Evolutionary conservation across 2,888 invertebrate species (phyloP), one percentile per base, ranked within the genome.

Genomic region (Pseudococcus longispinus): DNA sequence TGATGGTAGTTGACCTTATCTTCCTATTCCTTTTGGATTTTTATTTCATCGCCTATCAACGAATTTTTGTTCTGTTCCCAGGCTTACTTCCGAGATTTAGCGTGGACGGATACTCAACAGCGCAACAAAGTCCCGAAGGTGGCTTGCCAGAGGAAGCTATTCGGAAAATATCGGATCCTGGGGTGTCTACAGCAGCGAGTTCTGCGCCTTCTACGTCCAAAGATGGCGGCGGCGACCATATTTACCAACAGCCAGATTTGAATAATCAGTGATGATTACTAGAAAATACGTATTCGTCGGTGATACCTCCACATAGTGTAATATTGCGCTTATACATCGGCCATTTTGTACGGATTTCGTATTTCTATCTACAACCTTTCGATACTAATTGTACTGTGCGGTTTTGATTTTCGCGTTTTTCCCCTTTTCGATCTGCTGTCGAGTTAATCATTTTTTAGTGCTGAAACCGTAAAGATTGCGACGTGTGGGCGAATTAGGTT

Each of bases 21-120:
- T 13, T 26, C 26, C 15, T 60, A 60, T 9, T 9, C 44, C 44
- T 15, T 13, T 11, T 46, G 13, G 15, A 13, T 46, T 13, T 13
- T n/a, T n/a, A 18, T 51, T n/a, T 51, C 51, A 51, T n/a, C n/a
- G 1, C 15, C 15, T 46, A 46, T 15, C 46, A 13, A 51, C 18
- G 15, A 51, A 51, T 6, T 5, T 51, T 3, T n/a, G 2, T 4
- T 51, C n/a, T 51, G 18, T n/a, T 46, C n/a, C 9, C 70, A 70
- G 70, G 70, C 29, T 32, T 29, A 70, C 29, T 29, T 15, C 70
- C 86, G 1, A 77, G 88, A 83, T 89, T 89, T 42, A 89, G 89
- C 82, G 83, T 89, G 26, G 89, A 89, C 77, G 89, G 89, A 37
- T 89, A 88, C 88, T 89, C 88, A n/a, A 89, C 89, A 26, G 89